These are phyloP conservation scores for Hemitrygon akajei DNA, from an alignment of 2,797 vertebrate genomes.

Conservation along the genomic window DNA sequence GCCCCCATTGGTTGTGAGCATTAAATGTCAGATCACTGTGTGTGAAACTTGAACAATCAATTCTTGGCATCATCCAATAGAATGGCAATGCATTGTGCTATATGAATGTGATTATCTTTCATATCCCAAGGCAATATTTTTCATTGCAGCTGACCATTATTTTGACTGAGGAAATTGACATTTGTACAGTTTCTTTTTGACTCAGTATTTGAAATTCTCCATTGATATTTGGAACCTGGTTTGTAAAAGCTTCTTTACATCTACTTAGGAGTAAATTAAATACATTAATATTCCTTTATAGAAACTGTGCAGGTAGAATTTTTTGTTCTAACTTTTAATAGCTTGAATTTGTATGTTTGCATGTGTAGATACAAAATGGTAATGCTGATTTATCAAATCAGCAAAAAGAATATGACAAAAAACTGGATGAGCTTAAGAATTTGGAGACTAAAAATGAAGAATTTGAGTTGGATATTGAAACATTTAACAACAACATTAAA, in stretches of 20 bases:
- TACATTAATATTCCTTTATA: not conserved
- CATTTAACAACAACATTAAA: conserved; percentile 49
- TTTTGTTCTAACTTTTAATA: not conserved
- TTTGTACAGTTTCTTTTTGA: not conserved
- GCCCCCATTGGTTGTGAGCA: not conserved
- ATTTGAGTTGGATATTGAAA: conserved; percentile 49
- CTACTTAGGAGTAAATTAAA: not conserved
- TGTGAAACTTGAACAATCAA: not conserved
- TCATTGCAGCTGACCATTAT: not conserved
- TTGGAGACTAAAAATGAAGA: conserved; percentile 55
- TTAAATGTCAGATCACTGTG: too few relatives aligned
- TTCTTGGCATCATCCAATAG: not conserved
- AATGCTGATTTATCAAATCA: conserved; percentile 51
- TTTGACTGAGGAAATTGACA: not conserved
- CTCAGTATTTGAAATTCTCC: not conserved
- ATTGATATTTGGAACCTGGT: not conserved
- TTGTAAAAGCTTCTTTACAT: not conserved
- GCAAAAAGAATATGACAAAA: conserved; percentile 51
- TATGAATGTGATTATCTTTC: not conserved
- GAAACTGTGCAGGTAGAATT: not conserved
- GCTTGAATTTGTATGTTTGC: conserved; percentile 8
- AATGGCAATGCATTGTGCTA: not conserved
- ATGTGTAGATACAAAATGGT: conserved; percentile 53
- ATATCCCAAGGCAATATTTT: not conserved
- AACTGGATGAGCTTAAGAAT: conserved; percentile 44